These are phyloP conservation scores for Branchellion lobata DNA, from an alignment of 2,888 invertebrate species.

Conservation along the genomic window DNA sequence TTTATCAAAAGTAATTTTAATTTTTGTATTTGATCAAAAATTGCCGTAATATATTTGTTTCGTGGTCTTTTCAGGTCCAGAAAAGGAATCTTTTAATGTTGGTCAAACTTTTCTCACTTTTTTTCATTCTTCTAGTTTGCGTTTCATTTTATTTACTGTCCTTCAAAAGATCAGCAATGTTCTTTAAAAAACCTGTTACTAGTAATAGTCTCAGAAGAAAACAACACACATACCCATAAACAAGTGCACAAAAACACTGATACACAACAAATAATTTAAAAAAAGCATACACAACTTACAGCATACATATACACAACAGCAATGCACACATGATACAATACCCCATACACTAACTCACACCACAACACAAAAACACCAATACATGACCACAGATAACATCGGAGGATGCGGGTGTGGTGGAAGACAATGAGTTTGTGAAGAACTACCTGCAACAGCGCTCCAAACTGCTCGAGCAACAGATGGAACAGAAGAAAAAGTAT, in stretches of 20 bases:
- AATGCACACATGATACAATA: no score
- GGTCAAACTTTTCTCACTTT: neutral
- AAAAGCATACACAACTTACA: no score
- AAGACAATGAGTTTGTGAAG: constrained; percentile 62
- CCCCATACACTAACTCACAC: no score
- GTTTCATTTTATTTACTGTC: neutral
- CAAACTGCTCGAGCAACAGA: constrained; percentile 61
- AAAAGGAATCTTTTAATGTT: neutral
- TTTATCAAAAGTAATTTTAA: no score
- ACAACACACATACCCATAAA: no score
- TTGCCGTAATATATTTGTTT: no score
- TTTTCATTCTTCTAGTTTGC: neutral
- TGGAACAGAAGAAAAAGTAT: constrained; percentile 60
- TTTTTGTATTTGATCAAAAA: no score
- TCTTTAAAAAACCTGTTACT: no score
- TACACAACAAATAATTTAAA: no score
- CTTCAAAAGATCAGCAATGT: neutral
- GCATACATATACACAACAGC: no score
- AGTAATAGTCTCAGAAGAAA: no score
- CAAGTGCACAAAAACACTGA: no score
- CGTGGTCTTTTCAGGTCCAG: neutral
- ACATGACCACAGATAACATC: neutral
- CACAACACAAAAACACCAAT: constrained; percentile 1
- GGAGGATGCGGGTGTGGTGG: constrained; percentile 46
- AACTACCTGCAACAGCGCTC: constrained; percentile 62